Evolutionary conservation across 2,888 invertebrate genomes (phyloP).

Genomic region (Elmis aenea): DNA sequence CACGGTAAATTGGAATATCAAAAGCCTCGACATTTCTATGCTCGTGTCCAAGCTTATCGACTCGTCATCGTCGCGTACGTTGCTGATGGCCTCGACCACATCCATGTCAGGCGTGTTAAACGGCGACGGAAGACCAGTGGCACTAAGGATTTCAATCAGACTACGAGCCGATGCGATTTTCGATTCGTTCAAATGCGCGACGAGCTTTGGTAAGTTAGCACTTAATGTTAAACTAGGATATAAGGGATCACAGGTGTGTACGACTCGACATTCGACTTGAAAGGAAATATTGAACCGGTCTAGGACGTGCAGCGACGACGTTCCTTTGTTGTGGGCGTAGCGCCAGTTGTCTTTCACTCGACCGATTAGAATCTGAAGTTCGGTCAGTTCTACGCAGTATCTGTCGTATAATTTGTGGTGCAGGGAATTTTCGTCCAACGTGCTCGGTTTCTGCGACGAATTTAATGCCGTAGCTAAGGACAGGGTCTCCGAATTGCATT

Average conservation of each 20-base stretch:
- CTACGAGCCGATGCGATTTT: conserved; percentile 69
- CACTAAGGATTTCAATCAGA: conserved; percentile 48
- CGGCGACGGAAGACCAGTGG: conserved; percentile 46
- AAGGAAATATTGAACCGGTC: conserved; percentile 53
- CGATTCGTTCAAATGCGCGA: conserved; percentile 86
- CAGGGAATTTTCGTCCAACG: conserved; percentile 56
- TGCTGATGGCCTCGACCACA: conserved; percentile 26
- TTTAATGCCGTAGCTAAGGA: conserved; percentile 40
- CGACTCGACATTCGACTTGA: conserved; percentile 73
- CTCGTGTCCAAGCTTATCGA: conserved; percentile 49
- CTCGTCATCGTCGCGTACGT: conserved; percentile 41
- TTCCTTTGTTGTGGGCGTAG: conserved; percentile 77
- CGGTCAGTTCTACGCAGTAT: conserved; percentile 74
- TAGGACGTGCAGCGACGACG: conserved; percentile 80
- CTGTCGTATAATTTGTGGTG: conserved; percentile 71
- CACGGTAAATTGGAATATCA: conserved; percentile 81
- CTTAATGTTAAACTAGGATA: conserved; percentile 80
- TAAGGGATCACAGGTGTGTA: conserved; percentile 78
- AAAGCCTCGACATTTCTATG: conserved; percentile 56
- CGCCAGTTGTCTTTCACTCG: conserved; percentile 87
- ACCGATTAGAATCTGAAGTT: conserved; percentile 83
- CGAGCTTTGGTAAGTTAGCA: conserved; percentile 81
- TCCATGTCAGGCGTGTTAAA: conserved; percentile 40
- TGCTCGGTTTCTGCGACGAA: conserved; percentile 24
- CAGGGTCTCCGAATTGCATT: conserved; percentile 53